phyloP scores from a whole-genome alignment of 92 coral and sea anemone species.

The Umimayanthus kanabou region DNA sequence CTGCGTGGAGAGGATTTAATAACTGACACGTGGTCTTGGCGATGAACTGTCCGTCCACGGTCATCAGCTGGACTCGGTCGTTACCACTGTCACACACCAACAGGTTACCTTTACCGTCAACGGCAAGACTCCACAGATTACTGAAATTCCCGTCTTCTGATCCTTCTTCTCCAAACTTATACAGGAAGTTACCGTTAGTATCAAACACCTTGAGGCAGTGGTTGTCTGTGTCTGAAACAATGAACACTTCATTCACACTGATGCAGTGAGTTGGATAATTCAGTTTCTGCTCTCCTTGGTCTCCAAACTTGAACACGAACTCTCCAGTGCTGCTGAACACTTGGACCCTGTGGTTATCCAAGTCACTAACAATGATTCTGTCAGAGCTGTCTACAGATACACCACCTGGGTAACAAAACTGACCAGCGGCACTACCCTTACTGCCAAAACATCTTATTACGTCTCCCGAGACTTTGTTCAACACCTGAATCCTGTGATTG shows the following conservation, averaged over 20 bases:
- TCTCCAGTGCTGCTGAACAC: conserved; percentile 5
- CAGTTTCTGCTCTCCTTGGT: conserved; percentile 1
- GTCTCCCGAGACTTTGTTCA: neutral
- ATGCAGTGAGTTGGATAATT: neutral
- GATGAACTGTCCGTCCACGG: neutral
- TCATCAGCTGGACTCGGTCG: neutral
- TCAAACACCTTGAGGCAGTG: too few relatives aligned
- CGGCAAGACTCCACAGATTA: too few relatives aligned
- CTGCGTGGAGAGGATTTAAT: neutral
- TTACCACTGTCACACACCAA: neutral
- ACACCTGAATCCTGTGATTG: conserved; percentile 3
- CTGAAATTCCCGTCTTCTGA: too few relatives aligned
- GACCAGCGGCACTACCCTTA: neutral
- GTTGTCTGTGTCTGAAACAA: neutral
- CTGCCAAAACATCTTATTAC: neutral
- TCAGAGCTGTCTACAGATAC: neutral
- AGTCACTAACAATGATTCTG: too few relatives aligned
- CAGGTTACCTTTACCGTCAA: too few relatives aligned
- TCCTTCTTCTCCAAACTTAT: neutral
- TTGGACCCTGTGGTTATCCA: neutral
- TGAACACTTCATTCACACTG: neutral
- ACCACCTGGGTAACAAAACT: neutral
- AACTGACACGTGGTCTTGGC: neutral
- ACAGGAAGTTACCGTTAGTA: neutral
- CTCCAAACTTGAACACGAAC: conserved; percentile 1